phyloP scores from a whole-genome alignment of 2,797 vertebrate genomes.

The Acomys russatus region DNA sequence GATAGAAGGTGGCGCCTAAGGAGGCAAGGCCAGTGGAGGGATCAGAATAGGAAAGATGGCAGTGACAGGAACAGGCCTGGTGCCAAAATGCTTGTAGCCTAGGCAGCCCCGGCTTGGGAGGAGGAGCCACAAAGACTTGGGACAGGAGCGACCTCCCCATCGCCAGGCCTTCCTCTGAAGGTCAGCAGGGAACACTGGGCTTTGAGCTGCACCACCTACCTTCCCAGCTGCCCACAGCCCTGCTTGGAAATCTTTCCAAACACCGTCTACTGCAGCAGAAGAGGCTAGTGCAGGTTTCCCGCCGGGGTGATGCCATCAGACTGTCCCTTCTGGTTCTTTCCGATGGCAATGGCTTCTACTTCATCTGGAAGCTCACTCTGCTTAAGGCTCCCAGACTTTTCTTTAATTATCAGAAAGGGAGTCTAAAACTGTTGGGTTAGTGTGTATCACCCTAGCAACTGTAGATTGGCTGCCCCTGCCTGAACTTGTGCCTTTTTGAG shows the following conservation, averaged over 20 bases:
- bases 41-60: neutral
- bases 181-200: neutral
- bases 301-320: neutral
- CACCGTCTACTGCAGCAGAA: neutral
- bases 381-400: conserved; percentile 8
- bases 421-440: neutral
- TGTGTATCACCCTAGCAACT: neutral
- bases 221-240: neutral
- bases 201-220: neutral
- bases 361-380: neutral
- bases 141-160: neutral
- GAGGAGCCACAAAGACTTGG: neutral
- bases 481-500: neutral
- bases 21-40: neutral
- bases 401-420: conserved; percentile 40
- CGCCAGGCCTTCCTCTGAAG: neutral
- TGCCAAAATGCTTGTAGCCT: neutral
- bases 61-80: neutral
- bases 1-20: neutral
- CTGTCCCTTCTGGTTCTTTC: neutral
- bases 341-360: neutral
- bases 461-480: no score
- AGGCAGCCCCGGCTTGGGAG: neutral
- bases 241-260: neutral
- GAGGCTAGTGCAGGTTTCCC: neutral